A percentile compares a stretch with the other conserved stretches of the same genome.
These are phyloP conservation scores for Oophaga sylvatica DNA, from an alignment of 2,797 vertebrate species.

Conservation along the genomic window DNA sequence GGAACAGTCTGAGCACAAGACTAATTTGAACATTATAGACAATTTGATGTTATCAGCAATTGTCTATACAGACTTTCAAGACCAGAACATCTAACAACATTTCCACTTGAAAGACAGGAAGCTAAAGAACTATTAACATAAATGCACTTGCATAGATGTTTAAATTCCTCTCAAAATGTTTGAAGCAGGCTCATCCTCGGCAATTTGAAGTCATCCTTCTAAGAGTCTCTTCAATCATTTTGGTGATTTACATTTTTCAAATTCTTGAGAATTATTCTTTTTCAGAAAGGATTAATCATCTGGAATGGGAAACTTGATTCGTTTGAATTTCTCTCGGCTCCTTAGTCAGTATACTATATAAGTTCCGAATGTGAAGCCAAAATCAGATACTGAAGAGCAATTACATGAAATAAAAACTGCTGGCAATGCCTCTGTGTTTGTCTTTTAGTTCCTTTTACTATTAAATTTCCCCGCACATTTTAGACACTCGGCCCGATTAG, in stretches of 20 bases:
- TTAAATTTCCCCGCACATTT: conserved; percentile 47
- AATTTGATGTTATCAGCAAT: conserved; percentile 69
- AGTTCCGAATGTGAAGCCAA: conserved; percentile 38
- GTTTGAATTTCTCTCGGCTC: conserved; percentile 63
- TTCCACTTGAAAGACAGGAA: conserved; percentile 66
- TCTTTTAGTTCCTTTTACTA: conserved; percentile 59
- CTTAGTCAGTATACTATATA: conserved; percentile 22
- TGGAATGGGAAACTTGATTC: conserved; percentile 63
- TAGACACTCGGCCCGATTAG: conserved; percentile 46
- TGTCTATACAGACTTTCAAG: conserved; percentile 63
- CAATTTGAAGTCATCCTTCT: conserved; percentile 61
- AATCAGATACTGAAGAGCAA: conserved; percentile 56
- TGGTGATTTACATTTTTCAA: conserved; percentile 67
- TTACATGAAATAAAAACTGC: conserved; percentile 60
- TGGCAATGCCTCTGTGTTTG: conserved; percentile 51
- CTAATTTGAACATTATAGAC: conserved; percentile 68
- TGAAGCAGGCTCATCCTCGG: conserved; percentile 63
- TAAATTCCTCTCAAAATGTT: conserved; percentile 64
- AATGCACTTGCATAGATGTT: conserved; percentile 59
- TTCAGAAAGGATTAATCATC: conserved; percentile 60
- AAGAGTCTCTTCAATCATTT: conserved; percentile 63
- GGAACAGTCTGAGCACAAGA: conserved; percentile 49
- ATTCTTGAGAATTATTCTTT: conserved; percentile 64
- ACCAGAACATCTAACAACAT: conserved; percentile 61
- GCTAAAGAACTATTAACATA: conserved; percentile 60